Base-by-base conservation (phyloP, 2,888 invertebrate species). In the Dioctria linearis region DNA sequence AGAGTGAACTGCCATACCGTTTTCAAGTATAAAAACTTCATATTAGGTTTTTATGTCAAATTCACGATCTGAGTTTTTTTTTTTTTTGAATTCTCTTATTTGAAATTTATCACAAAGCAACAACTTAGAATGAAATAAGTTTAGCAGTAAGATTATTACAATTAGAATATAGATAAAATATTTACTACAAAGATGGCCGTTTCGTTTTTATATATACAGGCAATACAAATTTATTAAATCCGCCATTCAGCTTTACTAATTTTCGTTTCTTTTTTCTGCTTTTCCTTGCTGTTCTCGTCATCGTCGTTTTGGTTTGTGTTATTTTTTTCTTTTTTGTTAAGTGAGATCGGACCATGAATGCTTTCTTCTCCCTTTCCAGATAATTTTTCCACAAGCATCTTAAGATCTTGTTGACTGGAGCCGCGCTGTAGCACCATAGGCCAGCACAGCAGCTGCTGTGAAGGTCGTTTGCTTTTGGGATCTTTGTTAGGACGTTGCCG, bases 381-480 rank as follows among this genome's bases (percentile, higher is more conserved):
- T 75, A 42, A 75, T 75, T 75, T 25, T 75, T 75, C 71, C 71
- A 51, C 71, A 71, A 71, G 57, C 71, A 71, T 71, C 71, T 8
- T 9, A 39, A 54, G 54, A 71, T 51, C 54, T 54, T 13, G 43
- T 40, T 61, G 51, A 11, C 75, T 25, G 25, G 25, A 25, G 25
- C 25, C 25, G 25, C 25, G 13, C 8, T 75, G 37, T 25, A 59
- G 46, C 85, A 25, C 25, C 25, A 25, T 25, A 25, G 25, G 25
- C 25, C 25, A 25, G 25, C 25, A 25, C 25, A 25, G 25, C 85
- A 85, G 85, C 85, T 85, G 85, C 86, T 86, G 85, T 87, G 87
- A 87, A 87, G 87, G 87, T 86, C 87, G 87, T 87, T 87, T 86
- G 87, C 86, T 84, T 83, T 86, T 71, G 71, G 71, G 54, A 46